Conservation (phyloP, 2,113 vertebrate genomes). For the Anhinga rufa region DNA sequence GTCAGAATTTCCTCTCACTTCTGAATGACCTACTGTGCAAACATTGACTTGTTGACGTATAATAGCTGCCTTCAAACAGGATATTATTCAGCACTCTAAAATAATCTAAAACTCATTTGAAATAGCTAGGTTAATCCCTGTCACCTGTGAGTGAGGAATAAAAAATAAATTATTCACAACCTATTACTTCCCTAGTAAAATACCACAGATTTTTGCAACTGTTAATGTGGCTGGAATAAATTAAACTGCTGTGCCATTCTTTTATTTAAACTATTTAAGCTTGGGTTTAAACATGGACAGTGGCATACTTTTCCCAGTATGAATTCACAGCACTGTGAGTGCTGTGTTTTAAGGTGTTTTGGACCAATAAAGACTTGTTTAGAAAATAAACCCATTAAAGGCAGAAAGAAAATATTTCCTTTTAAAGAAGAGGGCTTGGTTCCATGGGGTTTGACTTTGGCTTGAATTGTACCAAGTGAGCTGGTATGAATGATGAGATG, state of each 20-base stretch:
- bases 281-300: neutral
- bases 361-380: neutral
- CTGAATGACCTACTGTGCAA: conserved; percentile 44
- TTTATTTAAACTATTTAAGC: neutral
- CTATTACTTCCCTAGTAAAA: neutral
- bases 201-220: neutral
- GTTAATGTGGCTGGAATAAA: neutral
- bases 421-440: neutral
- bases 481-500: neutral
- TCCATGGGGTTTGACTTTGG: neutral
- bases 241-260: neutral
- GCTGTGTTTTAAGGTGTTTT: neutral
- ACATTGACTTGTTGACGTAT: conserved; percentile 43
- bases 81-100: conserved; percentile 45
- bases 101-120: conserved; percentile 34
- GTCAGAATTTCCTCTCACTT: conserved; percentile 60
- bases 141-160: conserved; percentile 21
- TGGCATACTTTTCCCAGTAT: neutral
- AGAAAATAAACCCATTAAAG: neutral
- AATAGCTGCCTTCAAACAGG: conserved; percentile 42
- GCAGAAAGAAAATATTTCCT: neutral
- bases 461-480: conserved; percentile 8
- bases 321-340: neutral
- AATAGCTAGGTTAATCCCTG: conserved; percentile 43
- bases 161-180: conserved; percentile 46